Base-by-base conservation (phyloP, 2,113 vertebrate genomes). In the Rhabdornis inornatus region DNA sequence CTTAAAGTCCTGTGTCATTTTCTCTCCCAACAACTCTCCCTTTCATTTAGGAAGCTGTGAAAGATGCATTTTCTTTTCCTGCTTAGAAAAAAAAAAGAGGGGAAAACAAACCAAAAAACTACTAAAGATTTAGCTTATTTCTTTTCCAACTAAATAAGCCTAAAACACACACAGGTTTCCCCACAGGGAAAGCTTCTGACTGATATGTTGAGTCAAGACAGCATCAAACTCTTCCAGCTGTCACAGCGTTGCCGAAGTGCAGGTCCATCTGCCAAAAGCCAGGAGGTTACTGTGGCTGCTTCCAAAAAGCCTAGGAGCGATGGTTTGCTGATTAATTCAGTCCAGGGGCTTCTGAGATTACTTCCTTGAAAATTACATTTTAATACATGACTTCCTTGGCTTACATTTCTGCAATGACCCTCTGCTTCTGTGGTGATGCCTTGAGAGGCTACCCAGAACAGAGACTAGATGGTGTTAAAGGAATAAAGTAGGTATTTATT, bases 191-290 rank as follows among this genome's bases (percentile, higher is more conserved):
- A 77, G 55, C 35, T 82, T 55, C 80, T 92, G 87, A 88, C 64
- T 93, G 95, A 72, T 84, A 18, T 59, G 76, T 94, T 95, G 91
- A 94, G 49, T 89, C 74, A 90, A 94, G 77, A 90, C 87, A 96
- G 63, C 78, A 47, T 92, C 90, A 89, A 83, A 79, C 37, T 90
- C 75, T 78, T 89, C 17, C 69, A 91, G 81, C 69, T 95, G 93
- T 57, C 83, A 65, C 61, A 76, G 45, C 21, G 17, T 2, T 79
- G 25, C 49, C 53, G 2, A 87, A 91, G 61, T 57, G 47, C 57
- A 64, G 45, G 65, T 89, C 94, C 74, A 60, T 53, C 74, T 94
- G 83, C 81, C 81, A 69, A 60, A 89, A 81, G 89, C 28, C 83
- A 72, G 20, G 37, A 80, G 69, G 83, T 94, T 55, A 15, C 47